Evolutionary conservation across 1,140 invertebrate genomes (phyloP), one percentile per base, ranked within the genome.

Genomic region (Neodiprion fabricii): DNA sequence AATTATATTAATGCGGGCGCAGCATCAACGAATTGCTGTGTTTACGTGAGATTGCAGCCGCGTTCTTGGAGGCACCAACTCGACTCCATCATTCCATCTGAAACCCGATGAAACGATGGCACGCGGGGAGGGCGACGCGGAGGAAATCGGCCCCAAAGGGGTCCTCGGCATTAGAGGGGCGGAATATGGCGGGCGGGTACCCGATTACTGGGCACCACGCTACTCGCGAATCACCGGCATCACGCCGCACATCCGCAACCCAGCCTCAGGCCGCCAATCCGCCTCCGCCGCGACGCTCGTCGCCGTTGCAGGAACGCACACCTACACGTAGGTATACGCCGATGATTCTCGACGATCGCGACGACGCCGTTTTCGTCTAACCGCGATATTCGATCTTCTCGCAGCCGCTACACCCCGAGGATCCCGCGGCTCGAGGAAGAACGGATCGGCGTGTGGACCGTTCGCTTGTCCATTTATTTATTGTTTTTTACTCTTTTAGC

Each of bases 1-100:
- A 89, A 89, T 89, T 87, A 89, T 87, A 89, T 88, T 89, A 89
- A 89, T 89, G 83, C 84, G 83, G 83, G 83, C 83, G 81, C 83
- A 9, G 53, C 83, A 85, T 87, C 85, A 81, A 83, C 79, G 83
- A 84, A 89, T 89, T 85, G 86, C 86, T 85, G 87, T 88, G 81
- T 89, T 88, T 89, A 89, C 83, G 82, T 75, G 77, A 87, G 85
- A 88, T 88, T 87, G 81, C 78, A 74, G 72, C 48, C 23, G 53
- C 75, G 70, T 21, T 40, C 14, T 14, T 70, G 28, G 28, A 40
- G 28, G 28, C 28, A 70, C 23, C 12, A 70, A 70, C 68, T 40
- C 14, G 14, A 28, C 68, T 14, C 53, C 53, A 17, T 40, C 70
- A 40, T 23, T 23, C 70, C 70, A 48, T 77, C 79, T 81, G 79